Evolutionary conservation across 2,888 invertebrate genomes (phyloP).

Genomic region (Drosophila setosimentum): DNA sequence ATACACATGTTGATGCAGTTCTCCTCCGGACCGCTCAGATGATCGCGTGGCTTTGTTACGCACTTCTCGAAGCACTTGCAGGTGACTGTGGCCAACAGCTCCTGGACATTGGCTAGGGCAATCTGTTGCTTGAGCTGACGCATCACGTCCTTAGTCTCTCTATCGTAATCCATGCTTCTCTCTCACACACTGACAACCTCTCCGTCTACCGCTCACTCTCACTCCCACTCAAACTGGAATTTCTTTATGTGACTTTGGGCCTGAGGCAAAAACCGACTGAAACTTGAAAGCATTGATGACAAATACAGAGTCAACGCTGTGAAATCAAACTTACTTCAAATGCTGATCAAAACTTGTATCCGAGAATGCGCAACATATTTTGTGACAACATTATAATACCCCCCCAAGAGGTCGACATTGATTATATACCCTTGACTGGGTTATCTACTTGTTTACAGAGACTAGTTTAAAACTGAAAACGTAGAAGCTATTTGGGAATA

Average conservation of each 20-base stretch:
- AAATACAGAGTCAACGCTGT: conserved; percentile 7
- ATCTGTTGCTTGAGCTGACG: conserved; percentile 97
- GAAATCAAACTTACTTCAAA: background rate
- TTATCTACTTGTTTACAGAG: background rate
- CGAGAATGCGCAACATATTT: background rate
- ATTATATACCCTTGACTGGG: background rate
- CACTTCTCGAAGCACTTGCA: conserved; percentile 60
- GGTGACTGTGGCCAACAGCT: conserved; percentile 88
- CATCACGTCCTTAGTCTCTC: conserved; percentile 87
- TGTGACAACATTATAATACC: background rate
- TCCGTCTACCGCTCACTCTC: background rate
- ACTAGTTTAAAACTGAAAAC: background rate
- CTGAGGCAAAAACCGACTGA: background rate
- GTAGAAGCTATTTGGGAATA: background rate
- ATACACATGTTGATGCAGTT: conserved; percentile 97
- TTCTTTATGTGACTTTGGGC: background rate
- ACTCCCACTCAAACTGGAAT: background rate
- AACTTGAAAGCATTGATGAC: background rate
- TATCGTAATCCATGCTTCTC: background rate
- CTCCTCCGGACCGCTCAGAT: conserved; percentile 33
- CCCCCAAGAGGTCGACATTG: background rate
- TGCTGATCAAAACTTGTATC: background rate
- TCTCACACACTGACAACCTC: background rate
- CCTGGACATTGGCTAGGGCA: conserved; percentile 95
- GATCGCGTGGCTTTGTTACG: conserved; percentile 27